phyloP scores from a whole-genome alignment of 1,140 invertebrate genomes.

The Chrysoperla carnea region DNA sequence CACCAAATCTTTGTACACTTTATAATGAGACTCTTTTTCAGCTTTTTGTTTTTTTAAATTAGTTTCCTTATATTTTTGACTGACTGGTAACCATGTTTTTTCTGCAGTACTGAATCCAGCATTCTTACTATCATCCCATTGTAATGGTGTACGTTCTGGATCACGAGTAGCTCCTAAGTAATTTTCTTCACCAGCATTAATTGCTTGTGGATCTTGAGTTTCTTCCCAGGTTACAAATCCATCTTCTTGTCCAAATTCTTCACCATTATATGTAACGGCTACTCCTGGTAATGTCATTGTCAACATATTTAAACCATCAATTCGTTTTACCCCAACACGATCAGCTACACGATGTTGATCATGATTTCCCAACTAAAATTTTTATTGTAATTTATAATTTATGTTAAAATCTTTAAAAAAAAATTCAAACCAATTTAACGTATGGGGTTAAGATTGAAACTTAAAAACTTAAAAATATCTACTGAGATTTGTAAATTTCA shows the following conservation, averaged over 20 bases:
- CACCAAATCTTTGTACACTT: too few species aligned
- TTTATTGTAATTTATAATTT: constrained; percentile 8
- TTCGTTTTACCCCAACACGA: constrained; percentile 33
- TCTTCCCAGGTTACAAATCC: constrained; percentile 10
- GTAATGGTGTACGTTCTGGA: constrained; percentile 43
- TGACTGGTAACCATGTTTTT: constrained; percentile 48
- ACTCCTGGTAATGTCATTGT: constrained; percentile 50
- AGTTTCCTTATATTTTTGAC: constrained; percentile 26
- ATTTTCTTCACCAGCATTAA: constrained; percentile 17
- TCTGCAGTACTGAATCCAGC: constrained; percentile 40
- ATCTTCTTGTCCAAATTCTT: constrained; percentile 41
- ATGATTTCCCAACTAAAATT: constrained; percentile 43
- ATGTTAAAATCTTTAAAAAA: constrained; percentile 2
- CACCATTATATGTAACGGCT: constrained; percentile 56
- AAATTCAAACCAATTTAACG: background rate
- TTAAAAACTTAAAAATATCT: constrained; percentile 14
- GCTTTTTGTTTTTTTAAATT: constrained; percentile 29
- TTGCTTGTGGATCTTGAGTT: constrained; percentile 11
- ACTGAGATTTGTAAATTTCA: too few species aligned
- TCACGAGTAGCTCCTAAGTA: constrained; percentile 25
- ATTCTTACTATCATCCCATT: constrained; percentile 35
- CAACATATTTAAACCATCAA: constrained; percentile 47
- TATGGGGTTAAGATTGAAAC: background rate
- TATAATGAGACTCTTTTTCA: too few species aligned
- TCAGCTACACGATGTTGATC: constrained; percentile 36